phyloP scores from a whole-genome alignment of 2,113 vertebrate species.

The Aleadryas rufinucha region DNA sequence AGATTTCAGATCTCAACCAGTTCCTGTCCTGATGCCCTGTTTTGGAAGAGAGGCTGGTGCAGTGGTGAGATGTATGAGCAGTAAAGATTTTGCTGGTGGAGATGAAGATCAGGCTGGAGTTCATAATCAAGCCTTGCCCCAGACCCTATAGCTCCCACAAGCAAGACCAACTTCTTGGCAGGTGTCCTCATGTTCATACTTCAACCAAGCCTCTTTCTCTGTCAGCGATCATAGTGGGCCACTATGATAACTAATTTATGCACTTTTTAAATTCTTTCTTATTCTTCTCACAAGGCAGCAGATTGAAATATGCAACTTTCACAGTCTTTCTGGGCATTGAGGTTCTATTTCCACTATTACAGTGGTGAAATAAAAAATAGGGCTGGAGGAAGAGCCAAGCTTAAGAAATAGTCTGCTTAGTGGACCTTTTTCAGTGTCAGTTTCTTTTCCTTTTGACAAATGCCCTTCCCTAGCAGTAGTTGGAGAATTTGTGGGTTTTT shows the following conservation, averaged over 20 bases:
- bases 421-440: neutral
- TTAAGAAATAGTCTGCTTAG: neutral
- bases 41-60: neutral
- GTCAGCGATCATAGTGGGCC: neutral
- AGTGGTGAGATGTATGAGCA: neutral
- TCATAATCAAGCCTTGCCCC: neutral
- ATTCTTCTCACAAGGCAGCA: neutral
- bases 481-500: neutral
- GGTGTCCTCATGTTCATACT: neutral
- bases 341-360: neutral
- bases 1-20: neutral
- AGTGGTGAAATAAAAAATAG: neutral
- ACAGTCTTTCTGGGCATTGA: neutral
- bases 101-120: neutral
- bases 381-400: neutral
- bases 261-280: neutral
- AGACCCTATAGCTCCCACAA: neutral
- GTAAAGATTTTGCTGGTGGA: neutral
- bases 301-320: neutral
- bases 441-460: neutral
- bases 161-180: neutral
- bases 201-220: neutral
- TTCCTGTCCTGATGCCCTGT: neutral
- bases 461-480: neutral
- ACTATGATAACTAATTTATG: neutral